Base-by-base conservation (phyloP, 2,797 vertebrate species). In the Hemibagrus guttatus region DNA sequence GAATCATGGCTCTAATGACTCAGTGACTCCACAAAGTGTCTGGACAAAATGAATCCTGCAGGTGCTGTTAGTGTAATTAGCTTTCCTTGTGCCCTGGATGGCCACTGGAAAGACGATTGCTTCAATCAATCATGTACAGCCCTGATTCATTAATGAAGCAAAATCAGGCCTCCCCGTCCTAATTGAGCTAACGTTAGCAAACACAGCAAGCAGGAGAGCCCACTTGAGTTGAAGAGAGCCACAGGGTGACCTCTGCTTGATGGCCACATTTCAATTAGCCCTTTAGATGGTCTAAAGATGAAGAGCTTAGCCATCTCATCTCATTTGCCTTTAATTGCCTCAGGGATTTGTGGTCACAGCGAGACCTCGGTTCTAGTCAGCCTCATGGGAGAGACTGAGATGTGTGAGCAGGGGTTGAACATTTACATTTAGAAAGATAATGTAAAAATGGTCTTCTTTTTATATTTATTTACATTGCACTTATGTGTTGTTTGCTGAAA, bases 61-160 rank as follows among this genome's bases (percentile, higher is more conserved):
- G 92, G 94, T 94, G 90, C 92, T 91, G 90, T 95, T 94, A 92
- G 90, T 91, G 88, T 93, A 94, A 95, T 95, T 93, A 93, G 90
- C 89, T 90, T 87, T 90, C 90, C 91, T 87, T 90, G 89, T 89
- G 91, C 86, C 88, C 91, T 87, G 87, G 84, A 75, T 90, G 90
- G 85, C 90, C 91, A 90, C 85, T 39, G 63, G 17, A n/a, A 78
- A 85, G 56, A 83, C 6, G 28, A 54, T 52, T 82, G 61, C 90
- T 91, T 87, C 88, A 91, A 91, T 88, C 72, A 84, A 78, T 83
- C 86, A 88, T 93, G 89, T 91, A 81, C 89, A 89, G 87, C 88
- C 61, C 63, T 82, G 83, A 69, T 31, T 86, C 39, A 84, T 58
- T 64, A 84, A 82, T 71, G 64, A 86, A 87, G 79, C 42, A 81